Conservation (phyloP, 2,797 vertebrate genomes). For the Poliocrania exsul region DNA sequence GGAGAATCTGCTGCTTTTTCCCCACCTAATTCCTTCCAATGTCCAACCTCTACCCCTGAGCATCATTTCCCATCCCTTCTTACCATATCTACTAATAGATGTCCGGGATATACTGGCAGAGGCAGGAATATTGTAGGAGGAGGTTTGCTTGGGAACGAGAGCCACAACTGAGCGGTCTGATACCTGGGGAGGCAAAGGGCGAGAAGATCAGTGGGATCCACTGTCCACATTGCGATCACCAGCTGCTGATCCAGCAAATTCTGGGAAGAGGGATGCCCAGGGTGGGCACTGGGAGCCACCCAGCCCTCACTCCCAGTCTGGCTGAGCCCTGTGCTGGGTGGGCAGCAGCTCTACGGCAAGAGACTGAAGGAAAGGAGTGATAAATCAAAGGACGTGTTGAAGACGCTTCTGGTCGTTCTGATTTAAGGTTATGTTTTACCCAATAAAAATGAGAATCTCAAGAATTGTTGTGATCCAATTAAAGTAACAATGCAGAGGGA, state of each 20-base stretch:
- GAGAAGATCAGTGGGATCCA: background rate
- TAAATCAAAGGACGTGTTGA: slow-evolving; percentile 63
- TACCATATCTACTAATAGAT: slow-evolving; percentile 97
- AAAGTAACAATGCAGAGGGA: slow-evolving; percentile 78
- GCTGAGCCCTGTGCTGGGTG: background rate
- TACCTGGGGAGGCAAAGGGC: slow-evolving; percentile 79
- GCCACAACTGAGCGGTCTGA: slow-evolving; percentile 96
- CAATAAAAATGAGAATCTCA: slow-evolving; percentile 75
- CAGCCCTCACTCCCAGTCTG: background rate
- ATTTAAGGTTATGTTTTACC: slow-evolving; percentile 71
- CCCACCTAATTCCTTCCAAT: background rate
- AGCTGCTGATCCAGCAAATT: background rate
- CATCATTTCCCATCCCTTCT: slow-evolving; percentile 26
- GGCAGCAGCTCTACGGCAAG: background rate
- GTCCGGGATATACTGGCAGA: slow-evolving; percentile 95
- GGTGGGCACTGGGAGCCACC: background rate
- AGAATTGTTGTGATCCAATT: slow-evolving; percentile 80
- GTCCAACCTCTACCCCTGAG: fast-evolving
- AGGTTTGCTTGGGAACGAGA: slow-evolving; percentile 96
- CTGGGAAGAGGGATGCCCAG: no score
- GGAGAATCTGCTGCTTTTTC: background rate
- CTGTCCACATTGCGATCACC: fast-evolving
- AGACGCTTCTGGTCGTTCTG: slow-evolving; percentile 72
- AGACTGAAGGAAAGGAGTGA: background rate
- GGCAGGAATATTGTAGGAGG: slow-evolving; percentile 96